These are phyloP conservation scores for Temnothorax ravouxi DNA, from an alignment of 2,888 invertebrate species.

Conservation along the genomic window DNA sequence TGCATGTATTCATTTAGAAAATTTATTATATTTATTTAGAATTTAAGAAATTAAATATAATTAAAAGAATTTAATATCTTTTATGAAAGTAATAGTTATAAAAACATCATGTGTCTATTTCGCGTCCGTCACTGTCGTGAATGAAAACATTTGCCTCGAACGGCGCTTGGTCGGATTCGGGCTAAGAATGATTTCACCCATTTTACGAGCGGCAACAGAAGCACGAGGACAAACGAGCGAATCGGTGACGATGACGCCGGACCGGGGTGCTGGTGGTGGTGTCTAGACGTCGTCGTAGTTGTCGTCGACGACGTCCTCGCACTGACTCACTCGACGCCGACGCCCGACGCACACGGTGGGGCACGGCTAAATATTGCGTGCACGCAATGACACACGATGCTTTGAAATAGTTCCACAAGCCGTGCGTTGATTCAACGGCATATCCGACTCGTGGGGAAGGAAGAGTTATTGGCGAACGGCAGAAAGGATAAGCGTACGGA, in stretches of 20 bases:
- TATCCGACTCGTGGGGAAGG: slow-evolving; percentile 56
- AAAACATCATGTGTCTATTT: background rate
- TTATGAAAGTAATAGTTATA: background rate
- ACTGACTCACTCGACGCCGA: slow-evolving; percentile 82
- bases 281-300: slow-evolving; percentile 76
- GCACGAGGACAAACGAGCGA: slow-evolving; percentile 69
- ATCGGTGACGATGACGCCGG: slow-evolving; percentile 79
- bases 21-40: no score
- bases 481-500: slow-evolving; percentile 11
- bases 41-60: no score
- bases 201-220: slow-evolving; percentile 69
- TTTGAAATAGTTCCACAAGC: slow-evolving; percentile 80
- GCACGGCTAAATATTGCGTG: slow-evolving; percentile 83
- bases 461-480: slow-evolving; percentile 50
- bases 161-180: slow-evolving; percentile 48
- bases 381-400: slow-evolving; percentile 82
- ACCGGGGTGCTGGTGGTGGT: slow-evolving; percentile 66
- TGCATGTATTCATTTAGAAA: no score
- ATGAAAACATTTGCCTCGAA: slow-evolving; percentile 31
- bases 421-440: slow-evolving; percentile 73
- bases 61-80: background rate
- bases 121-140: slow-evolving; percentile 24
- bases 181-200: slow-evolving; percentile 71
- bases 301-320: slow-evolving; percentile 74
- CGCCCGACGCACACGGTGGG: slow-evolving; percentile 63